Conservation (phyloP, 1,140 invertebrate genomes). For the Rhagoletis zephyria region DNA sequence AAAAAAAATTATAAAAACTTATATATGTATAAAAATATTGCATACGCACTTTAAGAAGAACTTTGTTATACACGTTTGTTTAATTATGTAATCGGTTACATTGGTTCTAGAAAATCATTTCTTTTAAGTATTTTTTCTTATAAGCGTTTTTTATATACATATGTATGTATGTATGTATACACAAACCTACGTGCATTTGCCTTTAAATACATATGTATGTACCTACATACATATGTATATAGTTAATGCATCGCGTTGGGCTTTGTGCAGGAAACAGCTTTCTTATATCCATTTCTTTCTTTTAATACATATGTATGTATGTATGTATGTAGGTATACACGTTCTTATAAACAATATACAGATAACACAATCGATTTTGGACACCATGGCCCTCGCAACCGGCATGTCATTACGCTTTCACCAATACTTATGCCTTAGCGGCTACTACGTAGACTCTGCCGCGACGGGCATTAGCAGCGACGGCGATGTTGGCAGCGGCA, state of each 20-base stretch:
- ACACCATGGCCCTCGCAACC: constrained; percentile 34
- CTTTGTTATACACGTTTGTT: too few species aligned
- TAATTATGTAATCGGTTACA: too few species aligned
- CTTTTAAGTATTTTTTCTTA: too few species aligned
- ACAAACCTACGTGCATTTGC: background rate
- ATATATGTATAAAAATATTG: too few species aligned
- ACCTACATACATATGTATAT: too few species aligned
- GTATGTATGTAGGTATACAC: too few species aligned
- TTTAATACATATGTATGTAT: background rate
- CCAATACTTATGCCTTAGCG: background rate
- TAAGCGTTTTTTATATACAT: too few species aligned
- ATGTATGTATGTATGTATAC: background rate
- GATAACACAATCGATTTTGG: constrained; percentile 14
- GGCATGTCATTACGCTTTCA: constrained; percentile 9
- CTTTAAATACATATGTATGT: too few species aligned
- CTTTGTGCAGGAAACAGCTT: background rate
- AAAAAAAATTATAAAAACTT: too few species aligned
- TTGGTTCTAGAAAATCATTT: too few species aligned
- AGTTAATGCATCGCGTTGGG: background rate
- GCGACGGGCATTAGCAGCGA: background rate
- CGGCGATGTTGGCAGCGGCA: background rate
- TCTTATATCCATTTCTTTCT: background rate
- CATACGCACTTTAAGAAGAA: too few species aligned
- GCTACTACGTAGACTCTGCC: background rate
- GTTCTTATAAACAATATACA: too few species aligned